These are phyloP conservation scores for Danaus chrysippus DNA, from an alignment of 2,888 invertebrate genomes.

Conservation along the genomic window DNA sequence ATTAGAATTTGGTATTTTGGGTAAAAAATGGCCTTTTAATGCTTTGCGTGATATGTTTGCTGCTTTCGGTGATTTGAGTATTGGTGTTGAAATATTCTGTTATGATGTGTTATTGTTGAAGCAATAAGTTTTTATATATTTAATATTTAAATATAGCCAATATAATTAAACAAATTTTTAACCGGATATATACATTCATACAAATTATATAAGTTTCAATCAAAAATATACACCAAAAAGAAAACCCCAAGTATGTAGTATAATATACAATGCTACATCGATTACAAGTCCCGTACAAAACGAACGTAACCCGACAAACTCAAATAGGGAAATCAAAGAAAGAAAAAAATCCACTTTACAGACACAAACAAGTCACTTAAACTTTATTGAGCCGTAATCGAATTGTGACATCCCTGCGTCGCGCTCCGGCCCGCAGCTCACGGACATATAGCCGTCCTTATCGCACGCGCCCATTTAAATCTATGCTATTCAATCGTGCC, in stretches of 20 bases:
- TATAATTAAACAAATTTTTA: no score
- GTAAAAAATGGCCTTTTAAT: slow-evolving; percentile 65
- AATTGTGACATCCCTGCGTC: slow-evolving; percentile 77
- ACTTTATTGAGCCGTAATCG: slow-evolving; percentile 79
- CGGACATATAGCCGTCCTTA: slow-evolving; percentile 74
- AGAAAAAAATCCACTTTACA: slow-evolving; percentile 77
- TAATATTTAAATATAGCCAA: no score
- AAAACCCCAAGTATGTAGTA: no score
- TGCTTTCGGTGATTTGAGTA: slow-evolving; percentile 26
- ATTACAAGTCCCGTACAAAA: slow-evolving; percentile 21
- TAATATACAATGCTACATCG: slow-evolving; percentile 1
- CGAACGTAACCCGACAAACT: slow-evolving; percentile 39
- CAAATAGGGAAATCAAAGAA: slow-evolving; percentile 66
- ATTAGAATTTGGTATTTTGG: slow-evolving; percentile 65
- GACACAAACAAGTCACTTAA: slow-evolving; percentile 79
- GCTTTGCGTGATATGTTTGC: slow-evolving; percentile 36
- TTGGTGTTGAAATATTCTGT: neutral
- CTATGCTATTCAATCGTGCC: slow-evolving; percentile 79
- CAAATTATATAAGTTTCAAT: no score
- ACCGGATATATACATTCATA: no score
- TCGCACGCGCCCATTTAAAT: slow-evolving; percentile 77
- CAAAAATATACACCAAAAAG: no score
- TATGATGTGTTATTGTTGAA: neutral
- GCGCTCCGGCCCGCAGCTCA: slow-evolving; percentile 56
- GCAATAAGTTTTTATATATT: no score